Evolutionary conservation across 1,140 invertebrate species (phyloP).

Genomic region (Helicoverpa armigera): DNA sequence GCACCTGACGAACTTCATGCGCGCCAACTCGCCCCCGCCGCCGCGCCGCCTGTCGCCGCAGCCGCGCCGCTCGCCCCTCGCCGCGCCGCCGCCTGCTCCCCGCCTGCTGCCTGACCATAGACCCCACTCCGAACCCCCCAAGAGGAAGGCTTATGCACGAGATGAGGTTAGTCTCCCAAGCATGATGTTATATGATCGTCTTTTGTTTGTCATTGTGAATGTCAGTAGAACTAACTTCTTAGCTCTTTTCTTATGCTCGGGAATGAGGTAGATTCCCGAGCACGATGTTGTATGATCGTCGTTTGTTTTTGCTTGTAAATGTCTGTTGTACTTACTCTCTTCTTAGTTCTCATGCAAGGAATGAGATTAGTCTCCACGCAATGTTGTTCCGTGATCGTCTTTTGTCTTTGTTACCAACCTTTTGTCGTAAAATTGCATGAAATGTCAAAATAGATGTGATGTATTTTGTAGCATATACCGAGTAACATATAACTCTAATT

Average conservation of each 20-base stretch:
- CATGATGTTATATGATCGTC: background rate
- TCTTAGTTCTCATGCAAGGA: background rate
- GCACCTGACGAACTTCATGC: slow-evolving; percentile 82
- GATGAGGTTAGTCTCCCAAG: slow-evolving; percentile 68
- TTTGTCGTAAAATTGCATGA: too few species aligned
- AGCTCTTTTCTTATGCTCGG: too few species aligned
- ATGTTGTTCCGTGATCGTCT: too few species aligned
- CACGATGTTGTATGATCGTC: background rate
- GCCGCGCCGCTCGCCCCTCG: slow-evolving; percentile 70
- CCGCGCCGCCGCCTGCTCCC: slow-evolving; percentile 64
- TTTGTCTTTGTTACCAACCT: too few species aligned
- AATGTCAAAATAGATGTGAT: too few species aligned
- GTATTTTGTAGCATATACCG: too few species aligned
- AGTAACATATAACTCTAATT: too few species aligned
- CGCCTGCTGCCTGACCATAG: slow-evolving; percentile 64
- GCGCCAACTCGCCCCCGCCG: slow-evolving; percentile 79
- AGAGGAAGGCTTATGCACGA: slow-evolving; percentile 79
- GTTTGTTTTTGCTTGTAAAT: background rate
- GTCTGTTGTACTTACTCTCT: too few species aligned
- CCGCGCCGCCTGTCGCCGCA: slow-evolving; percentile 63
- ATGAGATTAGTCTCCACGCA: too few species aligned
- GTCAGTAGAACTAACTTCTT: too few species aligned
- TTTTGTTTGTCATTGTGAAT: too few species aligned
- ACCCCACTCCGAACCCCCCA: slow-evolving; percentile 82
- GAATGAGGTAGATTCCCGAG: too few species aligned